Base-by-base conservation (phyloP, 2,797 vertebrate genomes). In the Gobionotothen gibberifrons region DNA sequence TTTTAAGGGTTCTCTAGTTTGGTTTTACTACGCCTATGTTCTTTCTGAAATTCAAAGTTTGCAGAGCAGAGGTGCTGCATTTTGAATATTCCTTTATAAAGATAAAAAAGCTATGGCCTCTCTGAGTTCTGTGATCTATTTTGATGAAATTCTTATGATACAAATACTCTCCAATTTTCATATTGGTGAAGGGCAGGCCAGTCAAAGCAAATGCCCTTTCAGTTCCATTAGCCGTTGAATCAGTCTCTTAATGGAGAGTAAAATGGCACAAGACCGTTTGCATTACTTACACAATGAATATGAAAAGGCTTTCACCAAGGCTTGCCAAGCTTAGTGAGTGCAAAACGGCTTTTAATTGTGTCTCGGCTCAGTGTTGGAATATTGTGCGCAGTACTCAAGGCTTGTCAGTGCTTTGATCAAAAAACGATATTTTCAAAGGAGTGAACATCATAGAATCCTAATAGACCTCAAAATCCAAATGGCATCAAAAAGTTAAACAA, bases 281-380 rank as follows among this genome's bases (percentile, higher is more conserved):
- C 85, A 82, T 86, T 91, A 90, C 88, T 91, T 90, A 91, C 85
- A 91, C 88, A 89, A 91, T 92, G 91, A 89, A 91, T 87, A 91
- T 91, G 85, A 92, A 91, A 92, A 89, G 90, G 87, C 90, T 91
- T 91, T 92, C 85, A 89, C 65, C 13, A 17, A 81, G 88, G 88
- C 85, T 67, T 76, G 86, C 86, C 86, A 84, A 84, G 86, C 89
- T 87, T 86, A 87, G 89, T 87, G 88, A 90, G 89, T 85, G 87
- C 87, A 90, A 91, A 93, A 84, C 78, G 85, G 75, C 90, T 91
- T 92, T 93, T 91, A 91, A 93, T 93, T 93, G 89, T 90, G 85
- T 89, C 72, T 82, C 29, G 62, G 72, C 78, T 87, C 81, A 29
- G 66, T 81, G 83, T 89, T 77, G 63, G 86, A 87, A 81, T 85